Conservation (phyloP, 2,113 vertebrate species). For the Upupa epops region DNA sequence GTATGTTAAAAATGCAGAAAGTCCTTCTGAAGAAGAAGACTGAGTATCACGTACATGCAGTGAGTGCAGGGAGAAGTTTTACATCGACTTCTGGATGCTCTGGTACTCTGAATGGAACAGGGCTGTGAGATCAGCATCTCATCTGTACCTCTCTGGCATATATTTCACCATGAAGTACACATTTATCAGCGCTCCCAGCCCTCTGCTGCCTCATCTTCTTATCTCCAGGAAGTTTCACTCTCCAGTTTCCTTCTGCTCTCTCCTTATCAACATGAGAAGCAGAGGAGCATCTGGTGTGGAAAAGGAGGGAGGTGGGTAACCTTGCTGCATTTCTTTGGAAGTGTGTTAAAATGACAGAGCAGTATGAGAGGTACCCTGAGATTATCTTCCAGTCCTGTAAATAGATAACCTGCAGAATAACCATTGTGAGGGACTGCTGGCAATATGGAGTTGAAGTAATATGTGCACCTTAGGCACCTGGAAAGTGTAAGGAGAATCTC, state of each 20-base stretch:
- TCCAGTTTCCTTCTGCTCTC: not conserved
- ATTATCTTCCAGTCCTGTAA: not conserved
- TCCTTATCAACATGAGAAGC: not conserved
- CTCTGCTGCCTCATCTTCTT: not conserved
- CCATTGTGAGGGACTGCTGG: not conserved
- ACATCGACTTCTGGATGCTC: not conserved
- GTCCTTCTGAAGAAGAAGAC: not conserved
- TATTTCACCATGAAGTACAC: not conserved
- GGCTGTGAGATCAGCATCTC: not conserved
- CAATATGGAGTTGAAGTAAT: not conserved
- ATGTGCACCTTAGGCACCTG: not conserved
- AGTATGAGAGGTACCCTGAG: accelerated
- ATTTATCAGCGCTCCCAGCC: not conserved
- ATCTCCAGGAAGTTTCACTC: not conserved
- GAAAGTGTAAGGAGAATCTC: not conserved
- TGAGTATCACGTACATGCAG: accelerated
- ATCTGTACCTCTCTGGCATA: too few relatives aligned
- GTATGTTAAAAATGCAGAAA: not conserved
- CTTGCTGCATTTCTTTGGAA: not conserved
- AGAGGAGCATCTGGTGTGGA: not conserved
- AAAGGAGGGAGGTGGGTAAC: not conserved
- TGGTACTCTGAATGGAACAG: not conserved
- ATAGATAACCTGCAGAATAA: not conserved
- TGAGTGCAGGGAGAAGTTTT: not conserved
- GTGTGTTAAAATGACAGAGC: not conserved